Evolutionary conservation across 2,888 invertebrate genomes (phyloP), one percentile per base, ranked within the genome.

Genomic region (Timema cristinae): DNA sequence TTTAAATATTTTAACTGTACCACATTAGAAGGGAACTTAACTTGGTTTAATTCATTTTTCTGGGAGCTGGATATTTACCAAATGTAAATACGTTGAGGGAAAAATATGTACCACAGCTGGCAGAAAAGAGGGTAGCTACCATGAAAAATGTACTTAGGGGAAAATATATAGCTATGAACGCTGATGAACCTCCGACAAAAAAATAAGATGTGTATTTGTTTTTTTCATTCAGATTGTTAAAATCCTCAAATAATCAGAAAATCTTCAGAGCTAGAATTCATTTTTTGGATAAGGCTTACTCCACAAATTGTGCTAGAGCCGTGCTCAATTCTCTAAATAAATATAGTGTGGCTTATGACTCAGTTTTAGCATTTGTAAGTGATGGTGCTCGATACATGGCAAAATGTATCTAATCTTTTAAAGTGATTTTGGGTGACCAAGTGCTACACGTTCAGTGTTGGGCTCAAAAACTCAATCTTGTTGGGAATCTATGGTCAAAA

Each of bases 381-480:
- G 61, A 61, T 48, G 48, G 61, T 15, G 61, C 61, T 61, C 61
- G 61, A 10, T 61, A 61, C 13, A 61, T 61, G 61, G 48, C 32
- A 32, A 32, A 32, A 32, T 32, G 32, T 32, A 32, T 32, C 32
- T 32, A 1, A 32, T 32, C 32, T 32, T 32, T 32, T 2, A 32
- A 32, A 4, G 32, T 32, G 32, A 32, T 32, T 32, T 32, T 32
- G 32, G 32, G 32, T 32, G 32, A 32, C 15, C 59, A 59, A 32
- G 8, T 59, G 59, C 59, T 59, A 32, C 59, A 59, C 48, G 48
- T 15, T 61, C 61, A 61, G 5, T 16, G 61, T 48, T 61, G 32
- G 8, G 61, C 1, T 47, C 61, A 61, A n/a, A n/a, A n/a, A n/a
- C n/a, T n/a, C n/a, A n/a, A n/a, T n/a, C n/a, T n/a, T n/a, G n/a